Conservation (phyloP, 1,140 invertebrate species). For the Gryllus bimaculatus region DNA sequence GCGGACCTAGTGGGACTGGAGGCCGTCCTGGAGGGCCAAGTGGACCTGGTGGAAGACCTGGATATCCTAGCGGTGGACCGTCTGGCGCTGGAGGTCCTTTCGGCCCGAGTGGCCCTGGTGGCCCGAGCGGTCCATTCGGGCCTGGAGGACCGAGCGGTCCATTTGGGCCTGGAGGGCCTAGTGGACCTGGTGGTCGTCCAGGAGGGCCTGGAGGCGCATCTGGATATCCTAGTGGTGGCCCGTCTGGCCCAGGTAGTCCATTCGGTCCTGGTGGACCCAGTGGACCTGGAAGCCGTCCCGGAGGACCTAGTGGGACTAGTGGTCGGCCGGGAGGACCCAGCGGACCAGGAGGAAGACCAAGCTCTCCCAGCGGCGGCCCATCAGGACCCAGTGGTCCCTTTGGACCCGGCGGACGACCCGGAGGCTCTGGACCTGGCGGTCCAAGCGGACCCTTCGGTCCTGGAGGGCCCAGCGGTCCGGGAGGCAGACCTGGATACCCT, state of each 20-base stretch:
- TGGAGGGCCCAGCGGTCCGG: background rate
- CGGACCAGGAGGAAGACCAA: slow-evolving; percentile 10
- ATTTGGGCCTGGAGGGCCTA: background rate
- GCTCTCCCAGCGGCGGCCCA: slow-evolving; percentile 18
- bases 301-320: slow-evolving; percentile 13
- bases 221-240: background rate
- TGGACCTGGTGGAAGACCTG: slow-evolving; percentile 25
- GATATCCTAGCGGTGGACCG: slow-evolving; percentile 10
- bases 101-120: slow-evolving; percentile 13
- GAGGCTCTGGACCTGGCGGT: slow-evolving; percentile 12
- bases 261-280: slow-evolving; percentile 7
- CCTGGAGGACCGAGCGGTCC: slow-evolving; percentile 11
- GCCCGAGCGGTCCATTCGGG: slow-evolving; percentile 21
- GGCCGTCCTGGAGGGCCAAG: slow-evolving; percentile 18
- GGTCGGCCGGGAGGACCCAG: slow-evolving; percentile 15
- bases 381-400: slow-evolving; percentile 20
- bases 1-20: slow-evolving; percentile 12
- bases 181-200: slow-evolving; percentile 13
- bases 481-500: background rate
- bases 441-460: background rate
- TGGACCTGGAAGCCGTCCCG: background rate
- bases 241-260: slow-evolving; percentile 13
- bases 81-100: slow-evolving; percentile 10
- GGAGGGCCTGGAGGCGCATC: slow-evolving; percentile 21
- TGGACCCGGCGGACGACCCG: slow-evolving; percentile 16